These are phyloP conservation scores for Heliconius congener DNA, from an alignment of 1,140 invertebrate genomes.

Conservation along the genomic window DNA sequence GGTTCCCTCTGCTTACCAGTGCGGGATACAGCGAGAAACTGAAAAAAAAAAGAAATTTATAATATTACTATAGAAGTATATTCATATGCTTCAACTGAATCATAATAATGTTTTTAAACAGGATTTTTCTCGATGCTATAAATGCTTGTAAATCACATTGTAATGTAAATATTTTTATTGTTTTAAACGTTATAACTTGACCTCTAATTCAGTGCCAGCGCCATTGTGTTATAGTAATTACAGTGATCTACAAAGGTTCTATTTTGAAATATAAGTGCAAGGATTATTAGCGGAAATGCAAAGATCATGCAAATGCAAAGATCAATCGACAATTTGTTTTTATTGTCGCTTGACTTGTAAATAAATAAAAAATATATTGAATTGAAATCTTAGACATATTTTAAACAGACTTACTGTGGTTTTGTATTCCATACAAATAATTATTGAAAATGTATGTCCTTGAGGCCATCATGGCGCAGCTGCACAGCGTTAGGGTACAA, in stretches of 20 bases:
- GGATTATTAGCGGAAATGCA: background rate
- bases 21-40: no score
- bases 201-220: conserved; percentile 15
- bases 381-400: no score
- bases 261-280: background rate
- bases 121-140: conserved; percentile 1
- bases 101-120: background rate
- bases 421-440: no score
- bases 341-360: background rate
- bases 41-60: no score
- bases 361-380: background rate
- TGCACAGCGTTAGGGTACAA: no score
- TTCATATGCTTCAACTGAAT: no score
- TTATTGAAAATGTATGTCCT: no score
- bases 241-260: conserved; percentile 1
- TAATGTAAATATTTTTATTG: conserved; percentile 14
- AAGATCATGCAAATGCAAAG: conserved; percentile 1
- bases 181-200: conserved; percentile 13
- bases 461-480: no score
- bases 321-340: background rate
- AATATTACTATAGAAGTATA: no score
- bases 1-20: no score
- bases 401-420: no score
- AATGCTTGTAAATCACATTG: background rate
- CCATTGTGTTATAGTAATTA: conserved; percentile 5